A percentile compares a stretch with the other conserved stretches of the same genome.
Conservation (phyloP, 1,140 invertebrate species). For the Armadillidium nasatum region DNA sequence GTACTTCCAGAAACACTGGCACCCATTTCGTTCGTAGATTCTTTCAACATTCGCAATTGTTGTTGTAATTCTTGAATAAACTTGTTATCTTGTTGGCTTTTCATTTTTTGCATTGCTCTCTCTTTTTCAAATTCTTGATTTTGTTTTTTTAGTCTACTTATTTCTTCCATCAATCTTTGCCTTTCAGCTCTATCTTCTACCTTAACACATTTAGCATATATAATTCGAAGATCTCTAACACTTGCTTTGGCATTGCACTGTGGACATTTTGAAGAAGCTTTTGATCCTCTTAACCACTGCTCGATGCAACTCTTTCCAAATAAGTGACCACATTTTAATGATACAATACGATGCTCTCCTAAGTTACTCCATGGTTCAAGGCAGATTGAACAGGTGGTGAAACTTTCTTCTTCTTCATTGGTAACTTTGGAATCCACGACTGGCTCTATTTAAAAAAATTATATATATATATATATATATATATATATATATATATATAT, state of each 20-base stretch:
- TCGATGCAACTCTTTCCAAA: slow-evolving; percentile 80
- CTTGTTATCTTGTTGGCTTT: slow-evolving; percentile 49
- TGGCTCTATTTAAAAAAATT: no score
- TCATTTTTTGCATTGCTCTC: slow-evolving; percentile 48
- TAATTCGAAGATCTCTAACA: slow-evolving; percentile 66
- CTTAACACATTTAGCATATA: slow-evolving; percentile 63
- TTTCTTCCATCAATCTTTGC: slow-evolving; percentile 55
- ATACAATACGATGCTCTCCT: slow-evolving; percentile 75
- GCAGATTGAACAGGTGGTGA: slow-evolving; percentile 82
- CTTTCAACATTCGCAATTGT: slow-evolving; percentile 29
- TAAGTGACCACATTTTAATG: slow-evolving; percentile 82
- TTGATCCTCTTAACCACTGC: slow-evolving; percentile 63
- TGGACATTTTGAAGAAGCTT: slow-evolving; percentile 63
- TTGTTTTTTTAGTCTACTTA: slow-evolving; percentile 53
- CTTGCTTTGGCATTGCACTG: slow-evolving; percentile 77
- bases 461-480: no score
- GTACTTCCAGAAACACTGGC: not conserved
- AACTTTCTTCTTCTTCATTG: no score
- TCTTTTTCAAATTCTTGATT: slow-evolving; percentile 53
- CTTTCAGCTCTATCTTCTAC: slow-evolving; percentile 63
- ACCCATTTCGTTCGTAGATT: not conserved
- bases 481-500: no score
- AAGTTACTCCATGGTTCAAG: slow-evolving; percentile 77
- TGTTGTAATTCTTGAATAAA: slow-evolving; percentile 47
- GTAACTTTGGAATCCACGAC: no score